Base-by-base conservation (phyloP, 2,888 invertebrate genomes). In the Arge pagana region DNA sequence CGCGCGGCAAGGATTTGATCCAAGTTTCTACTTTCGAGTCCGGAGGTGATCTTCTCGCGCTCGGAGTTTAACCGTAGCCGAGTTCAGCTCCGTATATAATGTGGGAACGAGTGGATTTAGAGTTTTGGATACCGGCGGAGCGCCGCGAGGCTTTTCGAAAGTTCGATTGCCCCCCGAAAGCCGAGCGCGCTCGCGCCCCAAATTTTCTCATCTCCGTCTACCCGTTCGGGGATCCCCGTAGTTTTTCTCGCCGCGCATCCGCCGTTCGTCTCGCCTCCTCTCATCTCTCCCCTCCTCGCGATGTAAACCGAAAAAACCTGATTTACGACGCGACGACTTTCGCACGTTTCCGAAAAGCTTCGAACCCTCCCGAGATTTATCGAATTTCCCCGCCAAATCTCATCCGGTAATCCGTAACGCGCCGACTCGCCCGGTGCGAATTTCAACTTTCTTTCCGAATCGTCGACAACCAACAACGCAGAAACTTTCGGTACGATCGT, bases 131-230 rank as follows among this genome's bases (percentile, higher is more conserved):
- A 50, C 42, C 49, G 53, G 55, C 58, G 54, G 60, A 59, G 62
- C 63, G 61, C 59, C 53, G 54, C 37, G 50, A 53, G 56, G 61
- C 60, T 62, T 64, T 57, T 59, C 52, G 48, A 53, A 65, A 66
- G 61, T 66, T 66, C 65, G 62, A 66, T 66, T 65, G 61, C 61
- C 54, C 63, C 57, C 59, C 43, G 52, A 28, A 26, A 56, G 33
- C 51, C 51, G 36, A n/a, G 37, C 23, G 45, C 35, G 43, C 30
- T 31, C 35, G 24, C 26, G 11, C 24, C 36, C 41, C 37, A 50
- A 42, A 39, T 39, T 61, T 57, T 51, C 50, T 37, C 51, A 55
- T 54, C 36, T 54, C 39, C 48, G 48, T 58, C 60, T 59, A 53
- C 52, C 50, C 45, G 45, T 31, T 45, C 35, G 31, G 26, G 35